Percentiles rank a stretch among this genome's conserved stretches.
Evolutionary conservation across 2,113 vertebrate species (phyloP).

Genomic region (Muntiacus reevesi): DNA sequence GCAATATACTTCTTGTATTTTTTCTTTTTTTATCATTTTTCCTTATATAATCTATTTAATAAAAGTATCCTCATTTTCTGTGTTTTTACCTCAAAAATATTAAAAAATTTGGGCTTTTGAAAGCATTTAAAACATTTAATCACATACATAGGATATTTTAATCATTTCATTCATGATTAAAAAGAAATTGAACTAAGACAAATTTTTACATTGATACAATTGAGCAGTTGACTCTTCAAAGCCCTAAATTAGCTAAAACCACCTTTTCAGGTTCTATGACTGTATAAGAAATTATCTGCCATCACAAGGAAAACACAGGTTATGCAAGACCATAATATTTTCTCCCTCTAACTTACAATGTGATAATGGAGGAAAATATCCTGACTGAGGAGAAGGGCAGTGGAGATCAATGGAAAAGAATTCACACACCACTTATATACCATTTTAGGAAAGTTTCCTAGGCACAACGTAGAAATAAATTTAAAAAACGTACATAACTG

Average conservation of each 20-base stretch:
- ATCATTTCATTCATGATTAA: neutral
- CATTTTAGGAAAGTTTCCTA: neutral
- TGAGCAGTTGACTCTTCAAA: neutral
- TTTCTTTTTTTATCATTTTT: neutral
- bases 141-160: neutral
- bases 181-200: neutral
- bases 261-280: neutral
- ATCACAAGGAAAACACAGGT: neutral
- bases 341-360: neutral
- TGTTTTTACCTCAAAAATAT: slow-evolving; percentile 11
- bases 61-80: neutral
- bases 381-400: neutral
- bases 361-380: neutral
- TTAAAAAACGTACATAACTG: neutral
- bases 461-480: neutral
- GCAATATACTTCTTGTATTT: neutral
- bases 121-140: slow-evolving; percentile 29
- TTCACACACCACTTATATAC: neutral
- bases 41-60: neutral
- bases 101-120: neutral
- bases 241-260: neutral
- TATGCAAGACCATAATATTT: neutral
- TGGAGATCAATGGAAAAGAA: neutral
- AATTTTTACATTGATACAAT: neutral
- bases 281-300: neutral